Evolutionary conservation across 2,888 invertebrate species (phyloP), one percentile per base, ranked within the genome.

Genomic region (Lingula anatina): DNA sequence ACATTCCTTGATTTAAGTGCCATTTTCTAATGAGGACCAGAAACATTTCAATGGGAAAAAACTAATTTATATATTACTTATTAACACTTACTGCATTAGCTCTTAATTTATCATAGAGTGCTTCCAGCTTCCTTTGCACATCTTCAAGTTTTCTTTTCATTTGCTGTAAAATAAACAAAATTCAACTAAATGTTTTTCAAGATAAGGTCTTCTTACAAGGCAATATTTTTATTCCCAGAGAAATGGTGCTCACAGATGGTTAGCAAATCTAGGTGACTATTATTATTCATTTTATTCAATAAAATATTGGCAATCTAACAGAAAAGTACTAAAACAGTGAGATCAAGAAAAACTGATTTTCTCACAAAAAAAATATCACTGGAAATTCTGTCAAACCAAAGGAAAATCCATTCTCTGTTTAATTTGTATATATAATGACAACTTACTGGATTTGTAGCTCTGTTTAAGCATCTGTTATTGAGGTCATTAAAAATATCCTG

Each of bases 71-170:
- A n/a, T n/a, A n/a, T n/a, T n/a, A n/a, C n/a, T n/a, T n/a, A n/a
- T n/a, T n/a, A n/a, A n/a, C 44, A 73, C 80, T 81, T 78, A 92
- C 92, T 80, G 83, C 84, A 66, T 85, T 82, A 60, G 88, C 89
- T 53, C 92, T 81, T 35, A 95, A 80, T 71, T 87, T 83, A 73
- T 95, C 94, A 70, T 94, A 94, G 3, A 95, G 78, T 46, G 83
- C 82, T 77, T 95, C 94, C 60, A 95, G 76, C 73, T 93, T 89
- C 66, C 83, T 86, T 5, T 85, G 84, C 0, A 95, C 89, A 70
- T 94, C 94, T 51, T 92, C 92, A 61, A 95, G 80, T 78, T 94
- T 94, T 57, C 90, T 68, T 60, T 89, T 91, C 61, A 87, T 87
- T 85, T 91, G 91, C 92, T 93, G 61, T 31, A 65, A 68, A 47